Base-by-base conservation (phyloP, 2,113 vertebrate genomes). In the Laticauda laticaudata region DNA sequence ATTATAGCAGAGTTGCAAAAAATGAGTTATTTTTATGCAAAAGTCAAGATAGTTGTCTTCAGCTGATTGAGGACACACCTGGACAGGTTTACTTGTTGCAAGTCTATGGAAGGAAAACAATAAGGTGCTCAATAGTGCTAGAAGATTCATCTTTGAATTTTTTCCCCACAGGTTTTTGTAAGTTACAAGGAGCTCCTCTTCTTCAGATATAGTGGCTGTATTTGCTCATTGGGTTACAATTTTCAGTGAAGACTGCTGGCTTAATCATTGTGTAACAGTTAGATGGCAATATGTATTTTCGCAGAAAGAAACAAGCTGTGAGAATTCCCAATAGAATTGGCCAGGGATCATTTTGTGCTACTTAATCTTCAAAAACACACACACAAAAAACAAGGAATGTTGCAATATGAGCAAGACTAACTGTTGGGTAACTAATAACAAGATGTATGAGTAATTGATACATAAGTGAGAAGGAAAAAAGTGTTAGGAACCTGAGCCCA, bases 221-320 rank as follows among this genome's bases (percentile, higher is more conserved):
- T 61, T 75, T 89, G 61, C 53, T 88, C 54, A n/a, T 95, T 92
- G 91, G 59, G 90, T 85, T 69, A 89, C 6, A 94, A 85, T 91
- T 95, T 93, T 95, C 95, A 92, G 93, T 94, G 94, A 96, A 96
- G 95, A 91, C 88, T 95, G 69, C 93, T 93, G 92, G 51, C 93
- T 97, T 91, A 96, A 95, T 94, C 95, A 96, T 91, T 56, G 20
- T 64, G 94, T 92, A 55, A 88, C 91, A 96, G 94, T 95, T 95
- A 96, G 95, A 96, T 94, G 96, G 90, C 90, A 93, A 94, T 90
- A 93, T 94, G 43, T 87, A 94, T 94, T 96, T 96, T 94, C 91
- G 95, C 91, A 95, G 95, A 95, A 81, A 96, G 91, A 97, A 97
- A 96, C 96, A 96, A 96, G 94, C 97, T 95, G 92, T 95, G 90